Base-by-base conservation (phyloP, 2,797 vertebrate genomes). In the Lycodopsis pacificus region DNA sequence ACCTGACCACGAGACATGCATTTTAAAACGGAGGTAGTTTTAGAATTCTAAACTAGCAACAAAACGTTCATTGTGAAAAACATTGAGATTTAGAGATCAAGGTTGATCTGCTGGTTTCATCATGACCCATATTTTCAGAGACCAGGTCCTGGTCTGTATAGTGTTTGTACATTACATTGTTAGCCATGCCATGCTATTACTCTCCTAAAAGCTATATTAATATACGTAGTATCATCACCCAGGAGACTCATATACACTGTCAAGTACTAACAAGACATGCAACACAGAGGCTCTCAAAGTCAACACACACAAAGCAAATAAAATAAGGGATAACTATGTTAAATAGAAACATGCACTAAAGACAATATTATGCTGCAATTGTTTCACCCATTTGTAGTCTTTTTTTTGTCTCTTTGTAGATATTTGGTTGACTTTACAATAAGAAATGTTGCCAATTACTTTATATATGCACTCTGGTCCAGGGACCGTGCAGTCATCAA, bases 1-100 rank as follows among this genome's bases (percentile, higher is more conserved):
- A 64, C 62, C 44, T 22, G 27, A 46, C 30, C 11, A 66, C 3
- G 42, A 46, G 30, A 11, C 15, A 25, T 71, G 20, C 40, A 54
- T 76, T 73, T 75, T 27, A 44, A 73, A 49, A 58, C 15, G 19
- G 6, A 20, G 4, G 4, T 20, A 19, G 17, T 58, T 70, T 53
- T 11, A 48, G 9, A 3, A 27, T 34, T n/a, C 13, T 11, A 30
- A 65, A 49, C 1, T 0, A 27, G 11, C 5, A 17, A 51, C n/a
- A 61, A 34, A 68, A 46, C 10, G 7, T 15, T 34, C 4, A 57
- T 11, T 62, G 22, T 40, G 20, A 25, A 54, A 25, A 61, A 63
- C 7, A 56, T 1, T n/a, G n/a, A n/a, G 7, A 7, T 42, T 64
- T 5, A 27, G 22, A 56, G 3, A 57, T n/a, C 36, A 48, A 10